phyloP scores from a whole-genome alignment of 2,888 invertebrate genomes.

The Bellardia bayeri region DNA sequence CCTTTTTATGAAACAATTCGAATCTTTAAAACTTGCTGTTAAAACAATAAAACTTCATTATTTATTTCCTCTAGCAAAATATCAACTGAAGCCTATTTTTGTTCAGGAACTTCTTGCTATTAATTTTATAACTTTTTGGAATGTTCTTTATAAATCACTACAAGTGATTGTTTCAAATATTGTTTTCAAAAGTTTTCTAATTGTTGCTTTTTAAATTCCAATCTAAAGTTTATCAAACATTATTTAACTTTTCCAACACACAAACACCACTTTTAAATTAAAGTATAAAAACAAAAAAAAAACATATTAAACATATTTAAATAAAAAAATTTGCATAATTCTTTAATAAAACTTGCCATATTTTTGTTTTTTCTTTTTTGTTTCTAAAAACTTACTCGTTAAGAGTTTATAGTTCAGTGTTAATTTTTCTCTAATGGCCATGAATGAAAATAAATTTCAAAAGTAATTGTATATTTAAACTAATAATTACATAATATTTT shows the following conservation, averaged over 20 bases:
- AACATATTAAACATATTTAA: not conserved
- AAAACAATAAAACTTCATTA: no score
- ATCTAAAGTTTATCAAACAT: no score
- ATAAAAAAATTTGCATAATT: not conserved
- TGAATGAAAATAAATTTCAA: slow-evolving; percentile 35
- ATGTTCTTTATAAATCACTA: no score
- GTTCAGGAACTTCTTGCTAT: no score
- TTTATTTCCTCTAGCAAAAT: no score
- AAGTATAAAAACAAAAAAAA: not conserved
- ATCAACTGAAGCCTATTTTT: no score
- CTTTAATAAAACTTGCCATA: slow-evolving; percentile 34
- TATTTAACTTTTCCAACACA: slow-evolving; percentile 33
- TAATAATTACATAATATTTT: slow-evolving; percentile 58
- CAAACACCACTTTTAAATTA: not conserved
- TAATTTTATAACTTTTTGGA: no score
- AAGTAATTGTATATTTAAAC: slow-evolving; percentile 5
- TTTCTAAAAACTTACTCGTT: not conserved
- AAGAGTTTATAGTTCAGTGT: not conserved
- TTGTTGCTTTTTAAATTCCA: no score
- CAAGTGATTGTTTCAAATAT: no score
- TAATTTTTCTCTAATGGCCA: slow-evolving; percentile 28
- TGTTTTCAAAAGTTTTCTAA: no score
- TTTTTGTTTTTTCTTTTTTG: slow-evolving; percentile 9
- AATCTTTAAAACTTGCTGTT: no score
- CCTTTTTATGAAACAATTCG: no score